phyloP scores from a whole-genome alignment of 2,888 invertebrate genomes.

The Dicyrtomina minuta region DNA sequence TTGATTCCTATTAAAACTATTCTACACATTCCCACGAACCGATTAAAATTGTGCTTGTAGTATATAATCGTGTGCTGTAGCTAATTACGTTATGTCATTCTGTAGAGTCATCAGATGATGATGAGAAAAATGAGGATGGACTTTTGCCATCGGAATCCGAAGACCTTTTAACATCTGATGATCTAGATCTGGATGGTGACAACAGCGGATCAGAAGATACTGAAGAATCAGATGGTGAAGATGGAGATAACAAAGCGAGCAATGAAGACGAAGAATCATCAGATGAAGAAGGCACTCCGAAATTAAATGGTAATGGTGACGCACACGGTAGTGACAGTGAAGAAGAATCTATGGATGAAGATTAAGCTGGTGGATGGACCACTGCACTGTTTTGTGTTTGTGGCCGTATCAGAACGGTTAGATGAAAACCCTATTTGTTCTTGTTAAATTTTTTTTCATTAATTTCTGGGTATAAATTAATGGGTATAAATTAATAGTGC shows the following conservation, averaged over 20 bases:
- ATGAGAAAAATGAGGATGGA: constrained; percentile 54
- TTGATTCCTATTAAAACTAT: constrained; percentile 12
- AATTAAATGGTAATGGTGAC: constrained; percentile 28
- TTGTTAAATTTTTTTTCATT: too few species aligned
- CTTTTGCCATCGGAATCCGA: constrained; percentile 54
- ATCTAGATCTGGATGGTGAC: constrained; percentile 41
- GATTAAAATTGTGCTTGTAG: neutral
- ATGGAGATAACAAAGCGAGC: constrained; percentile 46
- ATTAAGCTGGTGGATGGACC: too few species aligned
- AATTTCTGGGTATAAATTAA: too few species aligned
- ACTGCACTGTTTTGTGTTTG: neutral
- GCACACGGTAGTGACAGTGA: constrained; percentile 6
- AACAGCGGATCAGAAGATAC: constrained; percentile 54
- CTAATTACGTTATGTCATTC: neutral
- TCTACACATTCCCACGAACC: too few species aligned
- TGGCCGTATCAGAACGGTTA: neutral
- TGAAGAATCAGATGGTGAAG: constrained; percentile 54
- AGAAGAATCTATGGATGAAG: constrained; percentile 49
- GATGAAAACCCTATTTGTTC: too few species aligned
- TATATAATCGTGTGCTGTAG: too few species aligned
- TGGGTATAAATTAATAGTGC: too few species aligned
- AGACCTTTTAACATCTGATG: constrained; percentile 49
- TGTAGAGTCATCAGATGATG: constrained; percentile 56
- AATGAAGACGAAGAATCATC: constrained; percentile 45
- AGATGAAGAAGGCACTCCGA: constrained; percentile 39